Evolutionary conservation across 2,888 invertebrate species (phyloP), one percentile per base, ranked within the genome.

Genomic region (Dryobotodes eremita): DNA sequence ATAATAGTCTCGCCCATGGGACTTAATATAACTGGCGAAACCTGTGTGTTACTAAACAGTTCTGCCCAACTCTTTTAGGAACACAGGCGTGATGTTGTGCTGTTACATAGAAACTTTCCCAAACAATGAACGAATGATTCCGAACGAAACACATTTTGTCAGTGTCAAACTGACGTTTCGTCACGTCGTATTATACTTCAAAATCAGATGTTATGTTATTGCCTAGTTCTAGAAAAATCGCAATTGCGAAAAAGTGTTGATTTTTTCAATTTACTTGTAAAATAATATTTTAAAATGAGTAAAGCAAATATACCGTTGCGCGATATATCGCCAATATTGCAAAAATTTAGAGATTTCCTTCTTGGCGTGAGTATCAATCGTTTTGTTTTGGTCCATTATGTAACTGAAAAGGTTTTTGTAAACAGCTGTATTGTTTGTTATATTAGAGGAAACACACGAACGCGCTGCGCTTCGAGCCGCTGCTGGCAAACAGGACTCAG

Each of bases 401-500:
- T 94, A 94, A 94, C 89, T 80, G 87, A 71, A 80, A 26, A 79
- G 48, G 65, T 71, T 59, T 77, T 75, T 82, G 59, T 75, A 70
- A 68, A 72, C 7, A 68, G 71, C 64, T 71, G 64, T 55, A 23
- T 84, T 73, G 59, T 75, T 84, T 90, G 73, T 90, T 82, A 48
- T 81, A 93, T 77, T 92, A 98, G 98, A 97, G 98, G 86, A 95
- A 97, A 81, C 97, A 97, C 90, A 97, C 95, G 2, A 95, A 96
- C 79, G 97, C 98, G 1, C 91, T 98, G 68, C 97, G 99, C 88
- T 98, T 98, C 91, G 97, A 98, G 85, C 97, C 98, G 57, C 93
- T 96, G 6, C 17, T 98, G 61, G 96, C 98, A 5, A 96, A 97
- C 17, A 98, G 99, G 90, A 98, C 98, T 74, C 99, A 98, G 92